Conservation (phyloP, 1,140 invertebrate species). For the Asbolus verrucosus region DNA sequence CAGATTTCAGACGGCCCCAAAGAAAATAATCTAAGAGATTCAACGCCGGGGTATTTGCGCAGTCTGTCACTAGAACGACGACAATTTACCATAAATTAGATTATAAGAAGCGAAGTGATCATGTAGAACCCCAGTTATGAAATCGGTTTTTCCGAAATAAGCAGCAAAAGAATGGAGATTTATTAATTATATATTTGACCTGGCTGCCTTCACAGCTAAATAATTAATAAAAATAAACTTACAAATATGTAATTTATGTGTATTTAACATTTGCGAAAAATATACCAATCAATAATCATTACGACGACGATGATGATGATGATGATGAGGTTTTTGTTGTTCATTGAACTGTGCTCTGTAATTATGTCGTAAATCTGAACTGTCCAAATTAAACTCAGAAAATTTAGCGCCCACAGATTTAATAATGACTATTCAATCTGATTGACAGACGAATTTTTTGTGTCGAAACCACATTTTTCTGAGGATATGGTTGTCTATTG, state of each 20-base stretch:
- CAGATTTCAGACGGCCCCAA: no score
- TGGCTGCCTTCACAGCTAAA: no score
- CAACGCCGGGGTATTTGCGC: no score
- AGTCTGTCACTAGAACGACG: no score
- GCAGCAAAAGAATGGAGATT: neutral
- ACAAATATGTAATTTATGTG: neutral
- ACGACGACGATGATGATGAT: neutral
- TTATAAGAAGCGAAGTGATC: no score
- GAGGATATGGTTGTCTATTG: slow-evolving; percentile 12
- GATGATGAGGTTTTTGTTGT: slow-evolving; percentile 7
- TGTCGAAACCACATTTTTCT: slow-evolving; percentile 21
- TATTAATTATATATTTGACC: no score
- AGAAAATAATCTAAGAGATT: no score
- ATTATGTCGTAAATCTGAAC: slow-evolving; percentile 12
- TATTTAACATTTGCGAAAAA: neutral
- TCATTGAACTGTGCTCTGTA: slow-evolving; percentile 12
- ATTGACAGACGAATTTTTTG: slow-evolving; percentile 8
- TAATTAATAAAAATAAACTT: no score
- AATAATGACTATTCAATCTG: slow-evolving; percentile 14
- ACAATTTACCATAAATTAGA: no score
- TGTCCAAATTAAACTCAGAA: slow-evolving; percentile 11
- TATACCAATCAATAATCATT: slow-evolving; percentile 15
- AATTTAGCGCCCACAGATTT: neutral
- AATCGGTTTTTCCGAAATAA: neutral
- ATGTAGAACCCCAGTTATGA: no score